These are phyloP conservation scores for Dromiciops gliroides DNA, from an alignment of 2,113 vertebrate species.

Conservation along the genomic window DNA sequence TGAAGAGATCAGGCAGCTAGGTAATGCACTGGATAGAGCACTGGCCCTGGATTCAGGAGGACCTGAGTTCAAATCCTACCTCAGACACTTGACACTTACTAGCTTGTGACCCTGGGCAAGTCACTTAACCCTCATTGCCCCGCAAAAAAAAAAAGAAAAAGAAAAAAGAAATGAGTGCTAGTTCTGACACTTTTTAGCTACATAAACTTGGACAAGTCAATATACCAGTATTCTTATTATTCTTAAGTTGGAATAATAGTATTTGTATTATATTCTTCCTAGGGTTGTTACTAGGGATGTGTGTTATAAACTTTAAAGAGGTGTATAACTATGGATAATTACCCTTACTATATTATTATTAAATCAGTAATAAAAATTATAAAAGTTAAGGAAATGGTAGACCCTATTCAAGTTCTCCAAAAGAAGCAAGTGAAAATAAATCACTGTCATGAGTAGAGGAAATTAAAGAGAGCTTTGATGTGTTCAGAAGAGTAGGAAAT, in stretches of 20 bases:
- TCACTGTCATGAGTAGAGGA: background rate
- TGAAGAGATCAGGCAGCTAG: too few relatives aligned
- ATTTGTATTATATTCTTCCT: too few relatives aligned
- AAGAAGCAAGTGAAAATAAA: background rate
- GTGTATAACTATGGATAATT: background rate
- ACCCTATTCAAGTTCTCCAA: background rate
- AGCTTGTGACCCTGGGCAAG: too few relatives aligned
- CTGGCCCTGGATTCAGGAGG: too few relatives aligned
- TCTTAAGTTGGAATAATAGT: background rate
- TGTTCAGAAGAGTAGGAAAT: background rate
- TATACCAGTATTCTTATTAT: background rate
- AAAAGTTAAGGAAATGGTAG: background rate
- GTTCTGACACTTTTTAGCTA: background rate
- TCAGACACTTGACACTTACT: too few relatives aligned
- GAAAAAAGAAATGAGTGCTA: too few relatives aligned
- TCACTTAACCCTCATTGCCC: too few relatives aligned
- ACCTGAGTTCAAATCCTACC: too few relatives aligned
- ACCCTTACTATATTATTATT: background rate
- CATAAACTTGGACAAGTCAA: background rate
- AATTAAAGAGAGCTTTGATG: background rate
- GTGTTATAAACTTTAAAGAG: background rate
- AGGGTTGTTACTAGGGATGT: too few relatives aligned
- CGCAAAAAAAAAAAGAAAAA: too few relatives aligned
- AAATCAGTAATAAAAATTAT: background rate
- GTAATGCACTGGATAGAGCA: too few relatives aligned